Conservation (phyloP, 2,888 invertebrate genomes). For the Lepetodrilus schrolli region DNA sequence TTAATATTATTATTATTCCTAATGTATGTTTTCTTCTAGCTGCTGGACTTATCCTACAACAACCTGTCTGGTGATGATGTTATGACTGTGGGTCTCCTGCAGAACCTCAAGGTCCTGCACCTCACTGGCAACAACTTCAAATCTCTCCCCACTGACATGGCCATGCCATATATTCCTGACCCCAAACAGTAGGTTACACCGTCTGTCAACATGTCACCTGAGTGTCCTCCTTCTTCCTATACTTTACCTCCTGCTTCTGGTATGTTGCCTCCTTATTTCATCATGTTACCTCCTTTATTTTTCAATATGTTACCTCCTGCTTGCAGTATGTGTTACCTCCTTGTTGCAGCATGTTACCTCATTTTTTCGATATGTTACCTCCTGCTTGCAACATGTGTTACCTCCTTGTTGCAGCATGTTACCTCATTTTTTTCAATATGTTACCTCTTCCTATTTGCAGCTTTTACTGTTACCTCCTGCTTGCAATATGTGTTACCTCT, state of each 20-base stretch:
- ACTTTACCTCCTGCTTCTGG: not conserved
- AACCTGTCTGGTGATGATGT: conserved; percentile 72
- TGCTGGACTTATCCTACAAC: conserved; percentile 74
- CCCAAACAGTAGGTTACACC: conserved; percentile 53
- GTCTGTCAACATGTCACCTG: too few species aligned
- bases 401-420: not conserved
- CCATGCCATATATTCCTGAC: conserved; percentile 60
- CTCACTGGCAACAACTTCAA: conserved; percentile 71
- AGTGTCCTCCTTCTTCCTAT: not conserved
- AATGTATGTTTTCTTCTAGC: conserved; percentile 48
- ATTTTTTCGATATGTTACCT: too few species aligned
- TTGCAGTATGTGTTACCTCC: not conserved
- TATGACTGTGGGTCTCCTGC: conserved; percentile 66
- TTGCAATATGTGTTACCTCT: too few species aligned
- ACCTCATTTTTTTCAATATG: too few species aligned
- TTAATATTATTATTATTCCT: not conserved
- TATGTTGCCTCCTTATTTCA: not conserved
- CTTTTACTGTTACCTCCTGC: not conserved
- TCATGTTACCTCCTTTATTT: too few species aligned
- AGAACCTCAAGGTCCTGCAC: conserved; percentile 69
- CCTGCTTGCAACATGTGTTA: not conserved
- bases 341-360: not conserved
- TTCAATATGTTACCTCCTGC: too few species aligned
- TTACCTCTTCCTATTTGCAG: too few species aligned
- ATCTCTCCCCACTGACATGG: conserved; percentile 68